Evolutionary conservation across 1,140 invertebrate genomes (phyloP), one percentile per base, ranked within the genome.

Genomic region (Drosophila ananassae): DNA sequence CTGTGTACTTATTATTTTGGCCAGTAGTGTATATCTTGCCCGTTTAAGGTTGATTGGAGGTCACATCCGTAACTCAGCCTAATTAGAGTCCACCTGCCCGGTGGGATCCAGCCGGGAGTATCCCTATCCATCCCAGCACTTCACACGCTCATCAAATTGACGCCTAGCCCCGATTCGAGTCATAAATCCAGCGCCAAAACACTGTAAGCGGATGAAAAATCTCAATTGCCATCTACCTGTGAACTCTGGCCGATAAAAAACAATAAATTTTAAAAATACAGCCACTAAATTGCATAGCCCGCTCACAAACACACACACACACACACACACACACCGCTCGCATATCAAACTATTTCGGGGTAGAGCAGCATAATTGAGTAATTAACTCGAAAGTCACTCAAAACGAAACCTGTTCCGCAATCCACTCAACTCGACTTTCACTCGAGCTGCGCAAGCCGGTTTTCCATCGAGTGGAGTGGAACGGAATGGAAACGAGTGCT

Each of bases 191-290:
- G 60, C 54, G 46, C 63, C 60, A 73, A 55, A 48, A 79, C 71
- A 79, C 71, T 75, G 61, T 81, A 75, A 51, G 25, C 24, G 62
- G 58, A 62, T 79, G 60, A 79, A 83, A 84, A 68, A 79, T 67
- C 60, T 81, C 53, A 47, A 69, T 60, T 56, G 69, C 55, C 58
- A 54, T 81, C 54, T 58, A 76, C 59, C 72, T 80, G 78, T 80
- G 79, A 85, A 71, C 60, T 78, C 55, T 62, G 64, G 50, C 59
- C 74, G 74, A 81, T 85, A 81, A 85, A 87, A 85, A 87, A 85
- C 82, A 85, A 85, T 85, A 85, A 87, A 87, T 85, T 71, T 78
- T 39, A 77, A 63, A 72, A 83, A 77, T 62, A 74, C 58, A 82
- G 41, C 34, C 52, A 58, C 80, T 73, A 79, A 84, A 84, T 79